Conservation (phyloP, 1,140 invertebrate genomes). For the Babylonia areolata region DNA sequence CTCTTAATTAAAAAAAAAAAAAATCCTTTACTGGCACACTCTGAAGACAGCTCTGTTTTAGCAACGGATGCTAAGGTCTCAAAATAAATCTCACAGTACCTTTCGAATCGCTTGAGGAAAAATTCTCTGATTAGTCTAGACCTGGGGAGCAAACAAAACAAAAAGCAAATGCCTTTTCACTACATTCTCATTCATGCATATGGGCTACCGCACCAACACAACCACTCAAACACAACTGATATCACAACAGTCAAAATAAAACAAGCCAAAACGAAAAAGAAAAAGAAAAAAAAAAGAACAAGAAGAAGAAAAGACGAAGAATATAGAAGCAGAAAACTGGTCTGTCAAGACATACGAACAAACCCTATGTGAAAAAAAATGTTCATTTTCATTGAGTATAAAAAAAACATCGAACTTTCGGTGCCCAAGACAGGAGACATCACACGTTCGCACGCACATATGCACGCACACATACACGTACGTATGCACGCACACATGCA, state of each 20-base stretch:
- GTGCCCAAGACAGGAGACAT: neutral
- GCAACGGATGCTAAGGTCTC: neutral
- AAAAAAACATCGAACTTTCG: too few species aligned
- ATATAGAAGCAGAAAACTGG: neutral
- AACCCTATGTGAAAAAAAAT: too few species aligned
- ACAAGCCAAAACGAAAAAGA: too few species aligned
- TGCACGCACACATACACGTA: neutral
- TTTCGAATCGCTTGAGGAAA: constrained; percentile 43
- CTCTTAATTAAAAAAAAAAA: too few species aligned
- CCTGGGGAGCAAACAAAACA: constrained; percentile 36
- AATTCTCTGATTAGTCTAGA: constrained; percentile 42
- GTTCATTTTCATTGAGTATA: too few species aligned
- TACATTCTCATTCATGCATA: neutral
- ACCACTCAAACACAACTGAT: too few species aligned
- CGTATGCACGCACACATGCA: neutral
- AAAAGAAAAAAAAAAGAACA: too few species aligned
- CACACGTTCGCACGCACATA: neutral
- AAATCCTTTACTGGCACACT: neutral
- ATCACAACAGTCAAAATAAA: too few species aligned
- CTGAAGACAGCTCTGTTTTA: neutral
- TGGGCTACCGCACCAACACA: neutral
- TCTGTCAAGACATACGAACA: neutral
- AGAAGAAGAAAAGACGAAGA: neutral
- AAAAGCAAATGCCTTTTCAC: neutral
- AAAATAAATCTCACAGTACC: constrained; percentile 34